Evolutionary conservation across 30 jellyfish, hydroid and myxozoan genomes (phyloP), one percentile per base, ranked within the genome.

Genomic region (Calvadosia cruxmelitensis): DNA sequence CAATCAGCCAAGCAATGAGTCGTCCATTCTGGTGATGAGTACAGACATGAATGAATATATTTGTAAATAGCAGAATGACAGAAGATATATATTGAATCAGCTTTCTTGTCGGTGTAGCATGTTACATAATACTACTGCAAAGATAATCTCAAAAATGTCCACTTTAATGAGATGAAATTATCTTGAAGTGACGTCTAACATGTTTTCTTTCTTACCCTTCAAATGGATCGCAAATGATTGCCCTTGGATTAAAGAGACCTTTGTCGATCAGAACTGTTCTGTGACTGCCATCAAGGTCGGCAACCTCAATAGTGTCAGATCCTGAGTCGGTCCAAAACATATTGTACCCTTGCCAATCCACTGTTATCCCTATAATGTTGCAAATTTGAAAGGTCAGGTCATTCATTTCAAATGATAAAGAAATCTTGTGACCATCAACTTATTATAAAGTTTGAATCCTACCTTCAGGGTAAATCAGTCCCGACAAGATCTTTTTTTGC

Each of bases 321-420:
- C 94, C 94, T 34, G 64, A 70, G 67, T 82, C 94, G 2, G 94
- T 82, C 94, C 94, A 82, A 63, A 67, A 82, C 29, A 82, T 34
- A 50, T 82, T 82, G 24, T 80, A 48, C 3, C 94, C 94, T 30
- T 73, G 84, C 94, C 94, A 82, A 50, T 82, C 94, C 34, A 82
- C 35, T 20, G 94, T 74, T 20, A 82, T 51, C 25, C 94, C 94
- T 82, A 52, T 20, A 27, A 69, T 28, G 50, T 2, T 53, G 52
- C 15, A 29, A 3, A 26, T 16, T 27, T 42, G 57, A 42, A 42
- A 42, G 20, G 20, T 42, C 57, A 42, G 57, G 10, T 42, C 15
- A 42, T 42, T 42, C 57, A 42, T 42, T 10, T 5, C 10, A 42
- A 42, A 42, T 42, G 20, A 42, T 42, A 42, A 5, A 42, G n/a